Evolutionary conservation across 2,888 invertebrate genomes (phyloP).

Genomic region (Belgica antarctica): DNA sequence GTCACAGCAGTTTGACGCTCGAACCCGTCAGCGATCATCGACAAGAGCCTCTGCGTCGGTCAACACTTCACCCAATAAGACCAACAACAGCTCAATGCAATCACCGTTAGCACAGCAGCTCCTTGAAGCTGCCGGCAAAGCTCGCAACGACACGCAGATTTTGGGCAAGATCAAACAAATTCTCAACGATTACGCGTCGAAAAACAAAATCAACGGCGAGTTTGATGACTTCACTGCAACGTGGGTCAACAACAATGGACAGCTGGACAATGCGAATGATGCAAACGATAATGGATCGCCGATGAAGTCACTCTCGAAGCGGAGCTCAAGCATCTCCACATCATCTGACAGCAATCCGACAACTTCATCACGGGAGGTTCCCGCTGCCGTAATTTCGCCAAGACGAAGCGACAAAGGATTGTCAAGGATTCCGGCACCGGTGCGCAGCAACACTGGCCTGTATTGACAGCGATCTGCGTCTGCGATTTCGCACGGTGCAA

Average conservation of each 20-base stretch:
- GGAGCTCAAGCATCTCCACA: constrained; percentile 52
- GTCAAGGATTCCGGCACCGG: constrained; percentile 55
- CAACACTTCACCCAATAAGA: constrained; percentile 62
- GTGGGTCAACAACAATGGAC: constrained; percentile 71
- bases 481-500: background rate
- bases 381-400: constrained; percentile 43
- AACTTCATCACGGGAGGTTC: constrained; percentile 21
- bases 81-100: constrained; percentile 56
- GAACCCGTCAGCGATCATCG: constrained; percentile 58
- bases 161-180: constrained; percentile 72
- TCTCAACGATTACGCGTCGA: constrained; percentile 59
- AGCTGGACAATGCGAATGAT: constrained; percentile 47
- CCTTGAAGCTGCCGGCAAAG: constrained; percentile 66
- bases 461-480: constrained; percentile 45
- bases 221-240: constrained; percentile 69
- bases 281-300: constrained; percentile 29
- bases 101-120: constrained; percentile 70
- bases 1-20: constrained; percentile 57
- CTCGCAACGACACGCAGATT: constrained; percentile 71
- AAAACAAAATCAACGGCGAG: constrained; percentile 55
- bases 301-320: constrained; percentile 35
- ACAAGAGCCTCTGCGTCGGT: constrained; percentile 56
- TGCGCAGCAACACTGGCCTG: constrained; percentile 47
- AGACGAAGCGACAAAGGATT: constrained; percentile 50
- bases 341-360: constrained; percentile 51